phyloP scores from a whole-genome alignment of 2,888 invertebrate genomes.

The Artemia sinica region DNA sequence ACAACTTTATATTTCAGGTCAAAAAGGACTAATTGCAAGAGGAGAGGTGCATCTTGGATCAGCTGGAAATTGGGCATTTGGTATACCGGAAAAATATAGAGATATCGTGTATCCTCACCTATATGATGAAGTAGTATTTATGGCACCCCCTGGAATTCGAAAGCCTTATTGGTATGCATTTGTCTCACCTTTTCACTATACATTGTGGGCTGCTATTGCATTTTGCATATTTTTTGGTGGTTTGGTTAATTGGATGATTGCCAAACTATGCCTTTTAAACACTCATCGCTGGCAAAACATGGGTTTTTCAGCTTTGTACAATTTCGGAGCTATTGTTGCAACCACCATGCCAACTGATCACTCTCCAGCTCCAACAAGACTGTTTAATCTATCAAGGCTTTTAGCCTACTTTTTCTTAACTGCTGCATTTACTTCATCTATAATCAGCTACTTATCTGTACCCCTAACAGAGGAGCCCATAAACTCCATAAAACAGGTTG shows the following conservation, averaged over 20 bases:
- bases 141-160: not conserved
- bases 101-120: constrained; percentile 2
- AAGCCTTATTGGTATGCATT: constrained; percentile 6
- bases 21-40: not conserved
- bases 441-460: not conserved
- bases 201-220: not conserved
- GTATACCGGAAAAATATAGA: not conserved
- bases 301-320: not conserved
- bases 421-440: not conserved
- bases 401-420: constrained; percentile 1
- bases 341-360: not conserved
- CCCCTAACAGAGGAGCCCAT: not conserved
- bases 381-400: not conserved
- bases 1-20: not conserved
- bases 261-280: not conserved
- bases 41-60: constrained; percentile 9
- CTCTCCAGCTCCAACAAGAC: not conserved
- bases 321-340: not conserved
- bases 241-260: not conserved
- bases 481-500: not conserved
- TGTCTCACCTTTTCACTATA: not conserved
- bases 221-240: not conserved
- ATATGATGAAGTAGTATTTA: not conserved
- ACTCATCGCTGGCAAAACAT: not conserved
- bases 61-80: constrained; percentile 7